These are phyloP conservation scores for Papilio demoleus DNA, from an alignment of 2,888 invertebrate genomes.

Conservation along the genomic window DNA sequence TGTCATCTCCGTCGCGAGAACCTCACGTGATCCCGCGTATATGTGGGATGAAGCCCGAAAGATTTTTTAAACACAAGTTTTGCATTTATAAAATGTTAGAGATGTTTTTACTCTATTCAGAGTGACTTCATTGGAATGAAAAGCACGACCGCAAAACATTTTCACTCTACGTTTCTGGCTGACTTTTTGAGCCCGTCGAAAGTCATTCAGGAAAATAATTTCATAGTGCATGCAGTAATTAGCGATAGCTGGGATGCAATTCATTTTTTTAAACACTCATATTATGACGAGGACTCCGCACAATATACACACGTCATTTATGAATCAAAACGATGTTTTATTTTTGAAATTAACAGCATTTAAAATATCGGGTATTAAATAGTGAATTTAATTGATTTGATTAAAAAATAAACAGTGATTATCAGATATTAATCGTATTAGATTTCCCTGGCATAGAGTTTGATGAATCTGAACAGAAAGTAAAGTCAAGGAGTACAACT, in stretches of 20 bases:
- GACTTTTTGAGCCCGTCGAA: conserved; percentile 17
- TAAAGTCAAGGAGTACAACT: background rate
- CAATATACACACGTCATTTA: background rate
- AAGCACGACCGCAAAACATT: conserved; percentile 31
- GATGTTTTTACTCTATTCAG: background rate
- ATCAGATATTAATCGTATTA: background rate
- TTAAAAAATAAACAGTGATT: background rate
- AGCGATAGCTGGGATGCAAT: conserved; percentile 26
- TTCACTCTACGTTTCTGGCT: conserved; percentile 24
- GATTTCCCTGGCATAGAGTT: too few species aligned
- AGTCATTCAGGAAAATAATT: conserved; percentile 35
- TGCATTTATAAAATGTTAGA: too few species aligned
- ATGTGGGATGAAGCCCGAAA: too few species aligned
- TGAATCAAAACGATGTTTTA: background rate
- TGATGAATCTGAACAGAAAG: background rate
- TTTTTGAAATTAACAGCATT: background rate
- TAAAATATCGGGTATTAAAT: background rate
- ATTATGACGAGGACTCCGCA: conserved; percentile 14
- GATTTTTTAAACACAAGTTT: too few species aligned
- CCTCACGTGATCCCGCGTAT: too few species aligned
- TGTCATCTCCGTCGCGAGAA: too few species aligned
- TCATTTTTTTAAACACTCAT: conserved; percentile 29
- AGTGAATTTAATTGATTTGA: background rate
- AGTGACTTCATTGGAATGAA: conserved; percentile 25
- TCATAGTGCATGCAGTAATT: conserved; percentile 37